A percentile compares a stretch with the other conserved stretches of the same genome.
Evolutionary conservation across 2,888 invertebrate species (phyloP).

Genomic region (Xiphydria camelus): DNA sequence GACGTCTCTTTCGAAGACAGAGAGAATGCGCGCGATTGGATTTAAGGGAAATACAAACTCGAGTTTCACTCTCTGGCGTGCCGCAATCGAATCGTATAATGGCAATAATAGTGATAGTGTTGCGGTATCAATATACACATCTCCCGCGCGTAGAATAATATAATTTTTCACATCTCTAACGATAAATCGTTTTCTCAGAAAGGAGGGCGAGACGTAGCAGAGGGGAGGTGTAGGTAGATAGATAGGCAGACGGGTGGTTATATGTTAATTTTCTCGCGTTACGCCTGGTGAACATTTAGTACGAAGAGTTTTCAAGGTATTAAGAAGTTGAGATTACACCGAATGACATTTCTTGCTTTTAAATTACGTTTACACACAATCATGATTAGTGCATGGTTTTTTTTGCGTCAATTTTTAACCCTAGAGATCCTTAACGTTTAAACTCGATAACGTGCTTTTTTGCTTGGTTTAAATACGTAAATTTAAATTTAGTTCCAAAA

Average conservation of each 20-base stretch:
- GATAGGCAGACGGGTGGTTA: constrained; percentile 24
- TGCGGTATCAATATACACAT: too few relatives aligned
- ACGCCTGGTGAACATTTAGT: constrained; percentile 46
- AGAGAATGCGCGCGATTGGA: too few relatives aligned
- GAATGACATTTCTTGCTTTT: constrained; percentile 25
- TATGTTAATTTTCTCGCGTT: constrained; percentile 28
- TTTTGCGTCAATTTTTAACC: constrained; percentile 39
- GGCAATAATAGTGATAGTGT: constrained; percentile 4
- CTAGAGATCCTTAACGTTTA: constrained; percentile 51
- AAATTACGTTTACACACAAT: constrained; percentile 52
- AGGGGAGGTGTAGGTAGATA: constrained; percentile 10
- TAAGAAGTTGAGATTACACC: constrained; percentile 38
- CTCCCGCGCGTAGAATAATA: constrained; percentile 54
- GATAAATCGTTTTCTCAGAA: constrained; percentile 45
- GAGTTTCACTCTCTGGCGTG: too few relatives aligned
- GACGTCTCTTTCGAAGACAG: too few relatives aligned
- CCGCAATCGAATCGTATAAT: constrained; percentile 42
- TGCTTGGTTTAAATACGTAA: constrained; percentile 49
- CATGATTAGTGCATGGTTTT: constrained; percentile 44
- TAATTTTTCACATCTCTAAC: constrained; percentile 56
- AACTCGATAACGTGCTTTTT: constrained; percentile 49
- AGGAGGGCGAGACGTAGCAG: constrained; percentile 11
- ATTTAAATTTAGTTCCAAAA: constrained; percentile 55
- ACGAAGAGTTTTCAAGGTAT: constrained; percentile 41
- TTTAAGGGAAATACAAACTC: too few relatives aligned